Evolutionary conservation across 2,888 invertebrate genomes (phyloP).

Genomic region (Cheilosia soror): DNA sequence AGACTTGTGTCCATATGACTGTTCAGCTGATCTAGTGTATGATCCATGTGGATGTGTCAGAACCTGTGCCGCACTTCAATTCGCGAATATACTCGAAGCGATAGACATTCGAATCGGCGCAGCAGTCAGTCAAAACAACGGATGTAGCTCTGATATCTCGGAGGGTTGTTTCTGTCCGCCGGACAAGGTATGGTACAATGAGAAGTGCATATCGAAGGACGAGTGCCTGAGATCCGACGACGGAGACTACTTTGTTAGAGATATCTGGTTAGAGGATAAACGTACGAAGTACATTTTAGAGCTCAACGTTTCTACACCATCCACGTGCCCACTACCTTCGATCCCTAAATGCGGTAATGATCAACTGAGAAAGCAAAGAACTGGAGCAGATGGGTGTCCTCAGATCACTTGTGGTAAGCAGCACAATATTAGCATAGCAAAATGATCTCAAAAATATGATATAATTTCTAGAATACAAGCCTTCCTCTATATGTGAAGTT

Average conservation of each 20-base stretch:
- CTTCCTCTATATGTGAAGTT: constrained; percentile 87
- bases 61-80: constrained; percentile 78
- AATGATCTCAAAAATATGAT: neutral
- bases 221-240: constrained; percentile 91
- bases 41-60: constrained; percentile 82
- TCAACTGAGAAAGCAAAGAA: constrained; percentile 88
- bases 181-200: constrained; percentile 88
- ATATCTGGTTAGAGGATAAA: no score
- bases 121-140: constrained; percentile 77
- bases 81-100: constrained; percentile 79
- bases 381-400: constrained; percentile 87
- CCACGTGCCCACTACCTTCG: constrained; percentile 83
- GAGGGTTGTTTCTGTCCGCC: constrained; percentile 95
- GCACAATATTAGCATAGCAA: neutral
- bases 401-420: constrained; percentile 89
- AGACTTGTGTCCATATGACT: constrained; percentile 88
- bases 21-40: constrained; percentile 82
- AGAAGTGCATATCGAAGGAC: constrained; percentile 88
- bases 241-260: constrained; percentile 86
- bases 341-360: constrained; percentile 88
- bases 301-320: constrained; percentile 80
- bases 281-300: constrained; percentile 88
- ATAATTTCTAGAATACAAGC: constrained; percentile 87
- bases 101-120: constrained; percentile 77
- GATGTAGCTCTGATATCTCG: constrained; percentile 83